Conservation (phyloP, 2,113 vertebrate species). For the Chlamydotis undulata region DNA sequence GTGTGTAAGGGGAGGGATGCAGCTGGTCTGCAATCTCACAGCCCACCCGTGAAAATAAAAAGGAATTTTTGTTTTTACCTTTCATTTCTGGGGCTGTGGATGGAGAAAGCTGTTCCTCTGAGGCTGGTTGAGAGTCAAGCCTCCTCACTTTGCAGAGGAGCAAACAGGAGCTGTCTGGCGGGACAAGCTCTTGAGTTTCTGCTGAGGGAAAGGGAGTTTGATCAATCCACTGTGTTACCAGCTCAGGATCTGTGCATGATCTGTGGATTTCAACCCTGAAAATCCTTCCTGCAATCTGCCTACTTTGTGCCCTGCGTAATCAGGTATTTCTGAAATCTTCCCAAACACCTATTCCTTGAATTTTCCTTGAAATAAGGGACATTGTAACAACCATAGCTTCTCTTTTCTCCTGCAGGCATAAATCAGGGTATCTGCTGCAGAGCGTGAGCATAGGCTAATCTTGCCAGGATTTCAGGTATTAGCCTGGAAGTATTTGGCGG, state of each 20-base stretch:
- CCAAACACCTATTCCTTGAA: background rate
- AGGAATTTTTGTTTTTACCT: background rate
- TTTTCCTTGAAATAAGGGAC: background rate
- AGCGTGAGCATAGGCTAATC: rapidly evolving
- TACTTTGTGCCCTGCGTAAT: background rate
- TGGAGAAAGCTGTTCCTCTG: background rate
- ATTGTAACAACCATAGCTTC: background rate
- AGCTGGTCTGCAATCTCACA: background rate
- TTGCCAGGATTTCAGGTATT: background rate
- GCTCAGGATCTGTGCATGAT: background rate
- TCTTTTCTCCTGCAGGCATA: background rate
- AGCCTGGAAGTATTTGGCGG: background rate
- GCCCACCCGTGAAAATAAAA: background rate
- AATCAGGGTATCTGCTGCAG: background rate
- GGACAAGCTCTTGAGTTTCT: background rate
- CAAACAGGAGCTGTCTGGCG: background rate
- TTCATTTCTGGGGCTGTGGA: background rate
- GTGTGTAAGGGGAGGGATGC: no score
- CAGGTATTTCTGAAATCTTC: background rate
- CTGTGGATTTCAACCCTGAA: background rate
- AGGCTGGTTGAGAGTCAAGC: background rate
- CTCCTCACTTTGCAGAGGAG: rapidly evolving
- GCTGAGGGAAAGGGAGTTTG: background rate
- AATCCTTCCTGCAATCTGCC: background rate
- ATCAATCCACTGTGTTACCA: background rate